Conservation (phyloP, 1,140 invertebrate species). For the Brachionus asplanchnoidis region DNA sequence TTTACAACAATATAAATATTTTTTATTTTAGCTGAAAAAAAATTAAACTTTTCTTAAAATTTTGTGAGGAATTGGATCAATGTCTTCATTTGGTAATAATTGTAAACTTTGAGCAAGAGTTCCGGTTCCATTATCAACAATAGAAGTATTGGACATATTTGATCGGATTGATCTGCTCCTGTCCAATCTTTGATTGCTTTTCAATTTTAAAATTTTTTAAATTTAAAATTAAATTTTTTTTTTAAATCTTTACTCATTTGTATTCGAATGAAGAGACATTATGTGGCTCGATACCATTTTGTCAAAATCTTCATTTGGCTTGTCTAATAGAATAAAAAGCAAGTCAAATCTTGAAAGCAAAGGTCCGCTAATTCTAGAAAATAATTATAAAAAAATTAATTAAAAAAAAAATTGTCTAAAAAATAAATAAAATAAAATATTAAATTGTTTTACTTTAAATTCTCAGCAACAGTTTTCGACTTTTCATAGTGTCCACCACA, state of each 20-base stretch:
- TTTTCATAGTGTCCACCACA: slow-evolving; percentile 78
- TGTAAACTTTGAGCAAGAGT: slow-evolving; percentile 64
- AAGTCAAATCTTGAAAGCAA: slow-evolving; percentile 87
- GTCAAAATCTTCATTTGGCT: slow-evolving; percentile 73
- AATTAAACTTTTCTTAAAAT: slow-evolving; percentile 61
- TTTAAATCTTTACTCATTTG: not conserved
- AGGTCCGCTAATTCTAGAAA: slow-evolving; percentile 66
- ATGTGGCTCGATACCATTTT: slow-evolving; percentile 74
- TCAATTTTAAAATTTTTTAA: not conserved
- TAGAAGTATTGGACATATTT: not conserved
- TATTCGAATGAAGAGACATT: slow-evolving; percentile 65
- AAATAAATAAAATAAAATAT: slow-evolving; percentile 26
- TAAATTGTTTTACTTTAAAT: slow-evolving; percentile 64
- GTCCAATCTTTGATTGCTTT: not conserved
- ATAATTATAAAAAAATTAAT: not conserved
- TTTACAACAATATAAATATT: no score
- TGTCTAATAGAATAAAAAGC: slow-evolving; percentile 82
- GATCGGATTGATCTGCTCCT: not conserved
- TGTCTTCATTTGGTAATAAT: slow-evolving; percentile 61
- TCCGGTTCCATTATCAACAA: slow-evolving; percentile 44
- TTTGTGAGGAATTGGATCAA: slow-evolving; percentile 69
- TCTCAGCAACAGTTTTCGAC: slow-evolving; percentile 79
- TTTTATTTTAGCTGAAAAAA: not conserved
- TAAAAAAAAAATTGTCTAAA: not conserved
- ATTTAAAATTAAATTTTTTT: not conserved